These are phyloP conservation scores for Casuarius casuarius DNA, from an alignment of 2,113 vertebrate genomes.

Conservation along the genomic window DNA sequence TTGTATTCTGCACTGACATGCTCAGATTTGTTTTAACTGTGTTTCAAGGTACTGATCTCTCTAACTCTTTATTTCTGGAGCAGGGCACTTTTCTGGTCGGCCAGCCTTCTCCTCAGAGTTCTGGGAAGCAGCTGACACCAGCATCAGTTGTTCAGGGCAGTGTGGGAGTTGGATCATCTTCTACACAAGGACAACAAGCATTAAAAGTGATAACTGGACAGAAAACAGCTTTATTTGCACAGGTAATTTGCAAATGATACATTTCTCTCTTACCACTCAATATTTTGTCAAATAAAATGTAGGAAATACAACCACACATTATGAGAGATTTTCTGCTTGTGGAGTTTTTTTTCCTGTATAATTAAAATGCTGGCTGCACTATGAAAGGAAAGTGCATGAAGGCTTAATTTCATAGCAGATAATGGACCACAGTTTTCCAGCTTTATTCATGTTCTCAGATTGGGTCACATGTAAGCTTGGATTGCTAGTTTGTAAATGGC, in stretches of 20 bases:
- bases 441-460: not conserved
- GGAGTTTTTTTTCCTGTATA: not conserved
- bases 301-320: not conserved
- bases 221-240: constrained; percentile 93
- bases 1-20: not conserved
- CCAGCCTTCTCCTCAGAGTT: constrained; percentile 87
- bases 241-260: constrained; percentile 75
- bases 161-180: constrained; percentile 77
- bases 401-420: not conserved
- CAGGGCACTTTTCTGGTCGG: constrained; percentile 98
- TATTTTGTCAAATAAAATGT: not conserved
- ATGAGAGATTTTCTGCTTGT: not conserved
- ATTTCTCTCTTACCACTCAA: not conserved
- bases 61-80: not conserved
- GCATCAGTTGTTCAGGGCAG: constrained; percentile 82
- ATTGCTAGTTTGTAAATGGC: not conserved
- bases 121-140: constrained; percentile 86
- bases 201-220: constrained; percentile 94
- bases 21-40: not conserved
- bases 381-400: not conserved
- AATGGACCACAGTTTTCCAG: not conserved
- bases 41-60: not conserved
- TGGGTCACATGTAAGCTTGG: not conserved
- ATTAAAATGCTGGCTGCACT: not conserved
- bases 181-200: constrained; percentile 85